These are phyloP conservation scores for Parnassius orleans DNA, from an alignment of 2,888 invertebrate genomes.

Conservation along the genomic window DNA sequence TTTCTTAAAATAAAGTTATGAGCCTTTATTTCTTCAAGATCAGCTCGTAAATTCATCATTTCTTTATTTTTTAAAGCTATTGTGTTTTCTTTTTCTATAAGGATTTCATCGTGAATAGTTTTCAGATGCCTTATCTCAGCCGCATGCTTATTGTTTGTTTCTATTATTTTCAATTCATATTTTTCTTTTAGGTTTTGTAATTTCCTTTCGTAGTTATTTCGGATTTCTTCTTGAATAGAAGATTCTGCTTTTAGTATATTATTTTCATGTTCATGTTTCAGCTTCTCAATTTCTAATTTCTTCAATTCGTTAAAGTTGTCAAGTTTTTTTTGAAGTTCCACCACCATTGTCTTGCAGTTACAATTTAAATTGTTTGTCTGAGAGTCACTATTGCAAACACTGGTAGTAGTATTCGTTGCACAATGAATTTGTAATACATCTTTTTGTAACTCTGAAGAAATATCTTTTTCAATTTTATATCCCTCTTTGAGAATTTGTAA, in stretches of 20 bases:
- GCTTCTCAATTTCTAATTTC: constrained; percentile 55
- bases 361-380: constrained; percentile 45
- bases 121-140: constrained; percentile 42
- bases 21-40: constrained; percentile 53
- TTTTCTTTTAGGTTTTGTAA: constrained; percentile 48
- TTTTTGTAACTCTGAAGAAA: constrained; percentile 38
- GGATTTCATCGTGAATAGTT: constrained; percentile 41
- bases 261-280: constrained; percentile 54
- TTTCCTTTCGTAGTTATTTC: constrained; percentile 48
- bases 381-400: constrained; percentile 49
- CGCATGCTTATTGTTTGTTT: constrained; percentile 40
- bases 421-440: constrained; percentile 43
- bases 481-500: constrained; percentile 50
- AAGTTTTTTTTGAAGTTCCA: constrained; percentile 45
- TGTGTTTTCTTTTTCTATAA: constrained; percentile 48
- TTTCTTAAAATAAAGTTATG: constrained; percentile 48
- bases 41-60: constrained; percentile 45
- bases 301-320: constrained; percentile 52
- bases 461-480: constrained; percentile 34
- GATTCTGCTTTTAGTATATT: constrained; percentile 53
- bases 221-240: constrained; percentile 48
- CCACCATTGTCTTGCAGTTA: constrained; percentile 44
- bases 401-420: constrained; percentile 41
- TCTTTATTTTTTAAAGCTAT: constrained; percentile 54
- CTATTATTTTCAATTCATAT: constrained; percentile 48